A percentile compares a stretch with the other conserved stretches of the same genome.
Conservation (phyloP, 2,113 vertebrate genomes). For the Hoplias malabaricus region DNA sequence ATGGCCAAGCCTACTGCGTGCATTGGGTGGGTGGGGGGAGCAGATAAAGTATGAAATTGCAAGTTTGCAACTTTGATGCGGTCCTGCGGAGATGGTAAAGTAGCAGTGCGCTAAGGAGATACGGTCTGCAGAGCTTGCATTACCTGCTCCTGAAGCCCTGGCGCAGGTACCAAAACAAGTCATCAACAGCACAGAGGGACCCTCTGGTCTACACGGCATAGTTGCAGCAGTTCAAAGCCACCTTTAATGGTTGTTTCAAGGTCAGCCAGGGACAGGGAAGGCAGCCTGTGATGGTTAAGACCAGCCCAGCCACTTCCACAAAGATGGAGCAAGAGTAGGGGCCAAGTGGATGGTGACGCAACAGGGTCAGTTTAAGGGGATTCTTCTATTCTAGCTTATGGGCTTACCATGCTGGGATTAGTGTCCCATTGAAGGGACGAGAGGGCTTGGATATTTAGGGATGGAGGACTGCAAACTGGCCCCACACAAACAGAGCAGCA, state of each 20-base stretch:
- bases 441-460: slow-evolving; percentile 21
- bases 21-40: not conserved
- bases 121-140: slow-evolving; percentile 3
- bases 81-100: slow-evolving; percentile 32
- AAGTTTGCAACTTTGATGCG: slow-evolving; percentile 19
- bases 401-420: slow-evolving; percentile 70
- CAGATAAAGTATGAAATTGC: slow-evolving; percentile 24
- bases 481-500: not conserved
- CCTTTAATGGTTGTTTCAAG: slow-evolving; percentile 64
- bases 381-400: slow-evolving; percentile 49
- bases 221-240: slow-evolving; percentile 48
- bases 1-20: not conserved
- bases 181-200: slow-evolving; percentile 40
- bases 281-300: slow-evolving; percentile 68
- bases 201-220: slow-evolving; percentile 32
- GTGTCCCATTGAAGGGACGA: slow-evolving; percentile 54
- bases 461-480: not conserved
- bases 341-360: slow-evolving; percentile 56
- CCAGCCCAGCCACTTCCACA: slow-evolving; percentile 56
- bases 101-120: slow-evolving; percentile 31
- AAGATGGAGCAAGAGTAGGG: slow-evolving; percentile 59
- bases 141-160: slow-evolving; percentile 39
- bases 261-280: slow-evolving; percentile 55
- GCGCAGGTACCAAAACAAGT: slow-evolving; percentile 43
- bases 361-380: slow-evolving; percentile 50